Base-by-base conservation (phyloP, 2,888 invertebrate genomes). In the Blastobasis adustella region DNA sequence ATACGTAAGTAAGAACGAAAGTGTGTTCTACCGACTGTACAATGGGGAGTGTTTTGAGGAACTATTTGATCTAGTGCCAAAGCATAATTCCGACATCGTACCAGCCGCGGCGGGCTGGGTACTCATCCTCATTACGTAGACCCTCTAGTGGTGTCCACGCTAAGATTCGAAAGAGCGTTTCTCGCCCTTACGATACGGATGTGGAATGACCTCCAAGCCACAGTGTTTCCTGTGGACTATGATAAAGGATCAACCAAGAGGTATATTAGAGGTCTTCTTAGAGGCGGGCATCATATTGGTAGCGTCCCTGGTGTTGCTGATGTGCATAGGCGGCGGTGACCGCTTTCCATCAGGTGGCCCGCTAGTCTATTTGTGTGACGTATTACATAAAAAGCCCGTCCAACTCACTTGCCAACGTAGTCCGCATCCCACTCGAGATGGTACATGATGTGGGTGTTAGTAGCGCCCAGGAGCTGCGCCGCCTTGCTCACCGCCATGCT, bases 401-500 rank as follows among this genome's bases (percentile, higher is more conserved):
- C 9, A 8, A 50, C 60, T 54, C 57, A 86, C 87, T 74, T 79
- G 58, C 87, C 84, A 54, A 69, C 61, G 55, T 85, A 86, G 54
- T 81, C 76, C 5, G 77, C 57, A 0, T 82, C 74, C 86, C 87
- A 87, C 0, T 71, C 52, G 8, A 87, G 46, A 6, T 62, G 49
- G 44, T 82, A 79, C 0, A 59, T 63, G 1, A 87, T 71, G 9
- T 65, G 73, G 7, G 78, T 76, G 54, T 82, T 79, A 42, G 65
- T 61, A 0, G 84, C 87, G 0, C 87, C 87, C 1, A 87, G 56
- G 4, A 87, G 54, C 0, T 79, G 68, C 0, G 82, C 78, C 0
- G 83, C 87, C 54, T 86, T 86, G 0, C 85, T 82, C 4, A 86
- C 79, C 0, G 87, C 86, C 75, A 83, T 71, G 49, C 75, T 78